Evolutionary conservation across 2,113 vertebrate genomes (phyloP), one percentile per base, ranked within the genome.

Genomic region (Paramisgurnus dabryanus): DNA sequence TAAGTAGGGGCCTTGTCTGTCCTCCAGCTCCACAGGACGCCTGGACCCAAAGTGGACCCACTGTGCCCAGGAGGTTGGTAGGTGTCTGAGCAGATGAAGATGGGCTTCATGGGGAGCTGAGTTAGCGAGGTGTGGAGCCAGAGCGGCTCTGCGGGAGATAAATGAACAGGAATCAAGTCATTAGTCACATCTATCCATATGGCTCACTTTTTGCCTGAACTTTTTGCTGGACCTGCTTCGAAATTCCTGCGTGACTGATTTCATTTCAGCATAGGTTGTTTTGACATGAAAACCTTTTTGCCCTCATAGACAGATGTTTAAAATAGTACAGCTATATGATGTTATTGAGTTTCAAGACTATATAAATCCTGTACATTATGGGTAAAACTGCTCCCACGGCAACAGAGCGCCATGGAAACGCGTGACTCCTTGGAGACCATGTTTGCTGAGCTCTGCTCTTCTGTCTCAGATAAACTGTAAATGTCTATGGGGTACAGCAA

Each of bases 61-160:
- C 27, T 76, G 17, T 13, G 60, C 67, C 39, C 73, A 2, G 43
- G 83, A 78, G 49, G 58, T 39, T 60, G 58, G 55, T 67, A 66
- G 65, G 53, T 50, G 73, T 55, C 57, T 64, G 65, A 43, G 74
- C 50, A 57, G 53, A 34, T 43, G 13, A 55, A 64, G 85, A 69
- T 47, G 64, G 47, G 60, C 68, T 80, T 68, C 49, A 34, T 47
- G 58, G 61, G 8, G 67, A 10, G 76, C 43, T 40, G 80, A 84
- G 77, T 74, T 71, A 60, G 76, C 2, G 58, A 67, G 72, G 74
- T 61, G 75, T 66, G 34, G 76, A 78, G 81, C 55, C 78, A 34
- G 76, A 78, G 75, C 17, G 7, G 18, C 80, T 80, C 80, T 6
- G 58, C n/a, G 8, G 76, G 76, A 75, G 66, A 71, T 8, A 5